Base-by-base conservation (phyloP, 53 echinoderm and acorn worm genomes). In the Arbacia lixula region DNA sequence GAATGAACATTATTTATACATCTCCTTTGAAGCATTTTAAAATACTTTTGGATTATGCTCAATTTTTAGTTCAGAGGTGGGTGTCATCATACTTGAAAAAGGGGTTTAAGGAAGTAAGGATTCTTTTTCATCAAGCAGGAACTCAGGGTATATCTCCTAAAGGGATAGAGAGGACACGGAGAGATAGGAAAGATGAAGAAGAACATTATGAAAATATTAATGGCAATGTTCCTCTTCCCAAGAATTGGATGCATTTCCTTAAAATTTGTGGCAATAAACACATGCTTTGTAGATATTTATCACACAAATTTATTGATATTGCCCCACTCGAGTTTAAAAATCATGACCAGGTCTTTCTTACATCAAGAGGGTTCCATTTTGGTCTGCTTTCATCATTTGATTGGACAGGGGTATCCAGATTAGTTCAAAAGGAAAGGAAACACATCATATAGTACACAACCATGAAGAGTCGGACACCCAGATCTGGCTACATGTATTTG, bases 381-480 rank as follows among this genome's bases (percentile, higher is more conserved):
- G 79, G 79, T 17, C 28, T 60, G 21, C 1, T 37, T 3, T 26
- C 40, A 40, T 9, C 60, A 1, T 20, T 3, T 61, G 60, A 58
- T 1, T 79, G 79, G 79, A 36, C 60, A 24, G 79, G 79, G 12
- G 37, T 10, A 40, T n/a, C n/a, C 0, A 36, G 26, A 33, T 86
- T 0, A 74, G 4, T 30, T 8, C 12, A 2, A 42, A 31, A 21
- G 63, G 72, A 60, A 72, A 24, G 1, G 17, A 71, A 53, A 51
- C 2, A 3, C 74, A 86, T 34, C 36, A 64, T 14, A 16, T 83
- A 12, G 16, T 28, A 6, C 68, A 83, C 53, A 93, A 93, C 46
- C 89, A 93, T 78, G 93, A 89, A 20, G 89, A 89, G 60, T 74
- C 84, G 1, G 93, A 92, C 36, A 84, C 89, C 3, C 89, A 84